Base-by-base conservation (phyloP, 2,888 invertebrate genomes). In the Omphaloscelis lunosa region DNA sequence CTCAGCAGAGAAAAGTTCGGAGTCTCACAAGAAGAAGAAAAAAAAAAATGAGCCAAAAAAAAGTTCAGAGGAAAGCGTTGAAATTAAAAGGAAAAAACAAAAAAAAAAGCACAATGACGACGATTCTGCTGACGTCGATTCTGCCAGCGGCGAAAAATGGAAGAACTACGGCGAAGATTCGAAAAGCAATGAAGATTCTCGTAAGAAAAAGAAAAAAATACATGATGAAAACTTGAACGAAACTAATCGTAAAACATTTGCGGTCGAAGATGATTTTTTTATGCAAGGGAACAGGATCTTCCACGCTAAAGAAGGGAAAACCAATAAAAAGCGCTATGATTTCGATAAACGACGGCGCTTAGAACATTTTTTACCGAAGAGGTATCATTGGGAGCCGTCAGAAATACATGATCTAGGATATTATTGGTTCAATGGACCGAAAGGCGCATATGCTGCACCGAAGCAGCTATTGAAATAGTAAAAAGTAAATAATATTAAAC, bases 351-450 rank as follows among this genome's bases (percentile, higher is more conserved):
- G 95, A 23, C 86, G 86, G 5, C 82, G 93, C 0, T 17, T 95
- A 8, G 82, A 86, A 0, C 81, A 91, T 45, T 95, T 95, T 67
- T 11, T 95, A 9, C 95, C 95, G 0, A 95, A 95, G 74, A 82
- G 94, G 3, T 91, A 87, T 17, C 90, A 93, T 63, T 95, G 95
- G 95, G 63, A 89, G 0, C 76, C 87, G 0, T 84, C 90, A 0
- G 94, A 95, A 0, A 88, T 93, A 0, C 80, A 88, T 0, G 69
- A 92, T 15, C 84, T 95, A n/a, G 93, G 93, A 0, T 92, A 93
- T 67, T 93, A 88, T 34, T 95, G 95, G 95, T 93, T 93, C 6
- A 90, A 92, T 29, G 94, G 95, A 0, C 93, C 93, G 0, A 91
- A 88, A 72, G 95, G 95, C 0, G 84, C 75, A 20, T 92, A 90